Conservation (phyloP, 1,140 invertebrate genomes). For the Tigriopus japonicus region DNA sequence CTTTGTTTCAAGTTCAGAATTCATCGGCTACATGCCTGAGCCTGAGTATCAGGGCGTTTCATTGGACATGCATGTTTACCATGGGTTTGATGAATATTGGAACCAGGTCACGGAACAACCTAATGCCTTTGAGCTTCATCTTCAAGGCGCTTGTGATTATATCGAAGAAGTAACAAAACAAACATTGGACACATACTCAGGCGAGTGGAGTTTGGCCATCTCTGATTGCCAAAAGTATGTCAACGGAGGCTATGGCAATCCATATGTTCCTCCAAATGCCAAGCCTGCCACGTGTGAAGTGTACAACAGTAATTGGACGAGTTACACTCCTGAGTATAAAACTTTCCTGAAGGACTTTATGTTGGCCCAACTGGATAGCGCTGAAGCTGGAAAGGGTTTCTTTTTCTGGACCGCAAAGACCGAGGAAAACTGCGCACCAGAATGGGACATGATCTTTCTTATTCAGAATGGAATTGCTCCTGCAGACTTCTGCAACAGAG, state of each 20-base stretch:
- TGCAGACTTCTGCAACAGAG: background rate
- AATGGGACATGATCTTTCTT: background rate
- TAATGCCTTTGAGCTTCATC: background rate
- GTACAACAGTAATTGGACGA: background rate
- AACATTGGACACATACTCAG: background rate
- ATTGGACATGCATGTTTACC: background rate
- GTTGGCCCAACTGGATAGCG: slow-evolving; percentile 3
- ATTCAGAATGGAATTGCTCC: background rate
- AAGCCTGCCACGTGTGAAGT: background rate
- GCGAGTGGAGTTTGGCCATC: slow-evolving; percentile 6
- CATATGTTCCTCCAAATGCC: background rate
- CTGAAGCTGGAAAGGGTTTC: background rate
- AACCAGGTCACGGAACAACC: background rate
- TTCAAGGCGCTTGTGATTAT: background rate
- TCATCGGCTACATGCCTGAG: background rate
- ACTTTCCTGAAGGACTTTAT: background rate
- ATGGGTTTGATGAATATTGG: slow-evolving; percentile 5
- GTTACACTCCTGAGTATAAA: background rate
- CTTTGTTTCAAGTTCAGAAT: background rate
- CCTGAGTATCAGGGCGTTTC: background rate
- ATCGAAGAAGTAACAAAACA: background rate
- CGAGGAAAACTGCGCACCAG: background rate
- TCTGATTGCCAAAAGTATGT: slow-evolving; percentile 6
- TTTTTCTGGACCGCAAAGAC: background rate
- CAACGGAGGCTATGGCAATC: background rate